Evolutionary conservation across 2,888 invertebrate genomes (phyloP).

Genomic region (Scaptomyza polygonia): DNA sequence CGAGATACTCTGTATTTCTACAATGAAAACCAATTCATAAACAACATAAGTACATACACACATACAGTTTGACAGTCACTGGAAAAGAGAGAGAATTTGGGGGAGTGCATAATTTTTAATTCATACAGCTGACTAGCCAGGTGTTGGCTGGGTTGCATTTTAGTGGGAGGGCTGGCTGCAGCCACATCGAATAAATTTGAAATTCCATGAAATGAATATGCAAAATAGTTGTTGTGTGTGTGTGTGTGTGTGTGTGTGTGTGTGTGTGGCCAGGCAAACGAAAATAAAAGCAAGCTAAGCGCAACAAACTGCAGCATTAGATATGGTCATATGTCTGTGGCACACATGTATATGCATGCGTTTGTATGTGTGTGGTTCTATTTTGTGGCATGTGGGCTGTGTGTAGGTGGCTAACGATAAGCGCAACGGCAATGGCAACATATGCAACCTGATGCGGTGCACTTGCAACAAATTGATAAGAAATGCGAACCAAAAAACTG

Average conservation of each 20-base stretch:
- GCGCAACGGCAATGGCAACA: conserved; percentile 34
- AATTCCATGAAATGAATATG: conserved; percentile 74
- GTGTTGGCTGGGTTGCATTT: conserved; percentile 11
- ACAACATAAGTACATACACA: conserved; percentile 3
- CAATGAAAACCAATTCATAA: conserved; percentile 1
- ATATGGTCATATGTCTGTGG: conserved; percentile 17
- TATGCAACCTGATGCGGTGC: conserved; percentile 16
- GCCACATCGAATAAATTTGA: conserved; percentile 69
- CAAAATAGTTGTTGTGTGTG: conserved; percentile 66
- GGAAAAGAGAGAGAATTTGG: not conserved
- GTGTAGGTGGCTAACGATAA: conserved; percentile 40
- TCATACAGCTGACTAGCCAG: conserved; percentile 43
- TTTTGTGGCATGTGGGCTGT: conserved; percentile 8
- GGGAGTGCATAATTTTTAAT: conserved; percentile 43
- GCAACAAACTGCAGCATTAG: conserved; percentile 41
- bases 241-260: too few relatives aligned
- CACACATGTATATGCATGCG: too few relatives aligned
- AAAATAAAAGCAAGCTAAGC: conserved; percentile 47
- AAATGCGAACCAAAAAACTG: conserved; percentile 45
- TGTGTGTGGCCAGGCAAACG: conserved; percentile 18
- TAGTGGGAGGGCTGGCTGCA: not conserved
- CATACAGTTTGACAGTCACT: conserved; percentile 6
- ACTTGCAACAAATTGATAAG: conserved; percentile 54
- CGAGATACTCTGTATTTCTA: conserved; percentile 75
- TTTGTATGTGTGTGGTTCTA: not conserved